phyloP scores from a whole-genome alignment of 2,113 vertebrate genomes.

The Pheucticus melanocephalus region DNA sequence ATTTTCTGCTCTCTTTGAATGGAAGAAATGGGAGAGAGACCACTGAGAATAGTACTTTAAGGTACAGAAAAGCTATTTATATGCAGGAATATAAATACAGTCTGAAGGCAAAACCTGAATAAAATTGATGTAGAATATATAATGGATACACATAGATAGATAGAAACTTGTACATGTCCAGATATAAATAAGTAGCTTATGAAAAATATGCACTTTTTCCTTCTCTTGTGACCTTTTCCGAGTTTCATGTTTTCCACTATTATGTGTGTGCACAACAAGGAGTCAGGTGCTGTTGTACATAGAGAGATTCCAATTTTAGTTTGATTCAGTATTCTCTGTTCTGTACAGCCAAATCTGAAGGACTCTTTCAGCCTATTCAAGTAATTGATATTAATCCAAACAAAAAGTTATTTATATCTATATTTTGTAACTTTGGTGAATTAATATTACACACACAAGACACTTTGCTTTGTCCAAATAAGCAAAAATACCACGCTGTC shows the following conservation, averaged over 20 bases:
- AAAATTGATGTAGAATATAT: neutral
- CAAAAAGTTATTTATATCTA: neutral
- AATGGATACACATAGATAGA: neutral
- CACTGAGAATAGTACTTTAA: neutral
- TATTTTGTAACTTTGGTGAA: neutral
- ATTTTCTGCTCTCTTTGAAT: neutral
- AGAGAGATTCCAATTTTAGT: neutral
- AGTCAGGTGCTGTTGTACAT: neutral
- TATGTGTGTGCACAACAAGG: neutral
- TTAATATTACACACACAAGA: neutral
- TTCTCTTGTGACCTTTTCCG: neutral
- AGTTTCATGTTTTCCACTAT: neutral
- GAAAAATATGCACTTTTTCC: neutral
- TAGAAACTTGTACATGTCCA: neutral
- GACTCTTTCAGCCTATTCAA: neutral
- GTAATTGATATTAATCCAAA: neutral
- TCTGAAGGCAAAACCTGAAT: neutral
- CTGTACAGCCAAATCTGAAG: neutral
- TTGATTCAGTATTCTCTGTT: neutral
- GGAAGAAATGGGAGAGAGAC: neutral
- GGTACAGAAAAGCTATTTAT: neutral
- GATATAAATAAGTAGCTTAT: neutral
- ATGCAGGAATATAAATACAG: neutral
- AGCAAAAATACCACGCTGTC: neutral
- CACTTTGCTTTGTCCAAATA: neutral